phyloP scores from a whole-genome alignment of 2,113 vertebrate species.

The Telmatochromis sp. region DNA sequence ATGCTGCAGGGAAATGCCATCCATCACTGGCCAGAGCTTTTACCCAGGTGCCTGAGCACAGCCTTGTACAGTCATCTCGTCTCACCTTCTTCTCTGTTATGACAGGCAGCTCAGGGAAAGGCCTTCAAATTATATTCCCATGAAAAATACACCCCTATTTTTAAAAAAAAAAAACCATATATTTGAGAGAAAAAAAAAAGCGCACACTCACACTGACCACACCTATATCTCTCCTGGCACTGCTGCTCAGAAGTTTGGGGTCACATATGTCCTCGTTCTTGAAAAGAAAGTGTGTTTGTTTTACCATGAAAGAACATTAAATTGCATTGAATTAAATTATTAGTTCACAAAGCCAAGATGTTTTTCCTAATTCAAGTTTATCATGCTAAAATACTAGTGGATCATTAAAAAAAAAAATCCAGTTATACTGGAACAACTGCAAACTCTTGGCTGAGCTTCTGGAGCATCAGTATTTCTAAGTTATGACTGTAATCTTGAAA shows the following conservation, averaged over 20 bases:
- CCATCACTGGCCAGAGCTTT: constrained; percentile 38
- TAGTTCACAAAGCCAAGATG: not conserved
- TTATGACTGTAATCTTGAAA: not conserved
- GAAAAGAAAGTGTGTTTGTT: not conserved
- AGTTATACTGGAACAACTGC: not conserved
- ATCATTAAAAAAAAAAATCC: not conserved
- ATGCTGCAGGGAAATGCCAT: constrained; percentile 46
- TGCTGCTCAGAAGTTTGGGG: not conserved
- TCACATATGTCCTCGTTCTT: not conserved
- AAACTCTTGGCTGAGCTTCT: not conserved
- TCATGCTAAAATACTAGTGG: not conserved
- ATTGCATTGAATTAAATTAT: not conserved
- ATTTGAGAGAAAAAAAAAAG: not conserved
- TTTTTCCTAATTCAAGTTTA: not conserved
- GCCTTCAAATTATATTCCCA: constrained; percentile 4
- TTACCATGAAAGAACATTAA: not conserved
- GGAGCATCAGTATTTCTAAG: not conserved
- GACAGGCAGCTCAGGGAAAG: constrained; percentile 14
- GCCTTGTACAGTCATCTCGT: constrained; percentile 40
- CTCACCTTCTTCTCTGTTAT: constrained; percentile 5
- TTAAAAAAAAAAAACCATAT: rapidly evolving
- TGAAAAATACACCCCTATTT: not conserved
- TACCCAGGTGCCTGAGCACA: constrained; percentile 38
- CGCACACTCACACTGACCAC: not conserved
- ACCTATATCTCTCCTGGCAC: not conserved